A percentile compares a stretch with the other conserved stretches of the same genome.
These are phyloP conservation scores for Reinhardtius hippoglossoides DNA, from an alignment of 2,113 vertebrate genomes.

Conservation along the genomic window DNA sequence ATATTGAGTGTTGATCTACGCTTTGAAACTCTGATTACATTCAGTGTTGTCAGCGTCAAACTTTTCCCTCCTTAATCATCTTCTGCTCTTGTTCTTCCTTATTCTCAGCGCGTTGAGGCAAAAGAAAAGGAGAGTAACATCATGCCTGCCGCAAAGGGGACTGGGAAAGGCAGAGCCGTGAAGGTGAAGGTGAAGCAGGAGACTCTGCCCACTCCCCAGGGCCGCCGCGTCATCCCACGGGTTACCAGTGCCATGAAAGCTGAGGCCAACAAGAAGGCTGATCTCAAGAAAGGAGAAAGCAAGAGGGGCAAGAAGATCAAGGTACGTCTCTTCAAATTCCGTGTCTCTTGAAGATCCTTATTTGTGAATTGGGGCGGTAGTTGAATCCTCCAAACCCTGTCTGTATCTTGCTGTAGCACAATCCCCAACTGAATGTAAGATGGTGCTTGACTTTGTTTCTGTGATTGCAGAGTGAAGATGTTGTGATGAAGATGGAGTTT, in stretches of 20 bases:
- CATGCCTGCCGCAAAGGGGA: slow-evolving; percentile 76
- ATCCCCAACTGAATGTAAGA: neutral
- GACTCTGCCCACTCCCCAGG: slow-evolving; percentile 89
- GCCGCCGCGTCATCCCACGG: slow-evolving; percentile 88
- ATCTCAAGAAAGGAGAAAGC: neutral
- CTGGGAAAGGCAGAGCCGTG: slow-evolving; percentile 81
- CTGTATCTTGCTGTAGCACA: neutral
- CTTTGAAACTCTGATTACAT: neutral
- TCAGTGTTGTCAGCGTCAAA: neutral
- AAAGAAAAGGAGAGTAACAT: slow-evolving; percentile 83
- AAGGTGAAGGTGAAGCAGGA: slow-evolving; percentile 87
- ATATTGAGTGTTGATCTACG: neutral
- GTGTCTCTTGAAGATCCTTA: no score
- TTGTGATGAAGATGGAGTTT: slow-evolving; percentile 84
- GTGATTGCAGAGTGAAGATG: slow-evolving; percentile 69
- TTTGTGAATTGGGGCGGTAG: no score
- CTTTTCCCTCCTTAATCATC: neutral
- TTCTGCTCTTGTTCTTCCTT: neutral
- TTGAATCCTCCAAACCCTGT: no score
- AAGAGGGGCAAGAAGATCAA: slow-evolving; percentile 84
- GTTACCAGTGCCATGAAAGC: slow-evolving; percentile 94
- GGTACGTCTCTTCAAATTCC: slow-evolving; percentile 74
- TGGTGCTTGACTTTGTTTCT: neutral
- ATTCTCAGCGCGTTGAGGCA: slow-evolving; percentile 83
- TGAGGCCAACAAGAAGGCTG: slow-evolving; percentile 85